Base-by-base conservation (phyloP, 2,888 invertebrate genomes). In the Hofmannophila pseudospretella region DNA sequence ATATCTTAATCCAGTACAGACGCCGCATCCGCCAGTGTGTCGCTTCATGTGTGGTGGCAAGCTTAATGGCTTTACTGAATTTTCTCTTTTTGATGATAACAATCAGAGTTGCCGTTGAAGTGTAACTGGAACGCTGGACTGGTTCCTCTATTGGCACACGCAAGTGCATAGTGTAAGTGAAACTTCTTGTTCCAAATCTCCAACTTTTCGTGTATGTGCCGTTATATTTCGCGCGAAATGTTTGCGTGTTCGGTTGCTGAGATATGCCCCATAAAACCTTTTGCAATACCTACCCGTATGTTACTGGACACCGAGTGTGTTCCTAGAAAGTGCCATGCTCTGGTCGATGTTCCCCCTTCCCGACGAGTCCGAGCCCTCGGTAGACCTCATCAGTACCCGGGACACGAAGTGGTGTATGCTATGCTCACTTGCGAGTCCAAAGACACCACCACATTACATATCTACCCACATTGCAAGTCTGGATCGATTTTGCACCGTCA, bases 401-500 rank as follows among this genome's bases (percentile, higher is more conserved):
- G 67, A 70, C 73, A 65, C 62, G 56, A 67, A 67, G 68, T 68
- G 71, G 65, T 69, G 59, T 62, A 71, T 67, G 67, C 68, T 68
- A 67, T 68, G 70, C 62, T 67, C 71, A 74, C 72, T 70, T 68
- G 68, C 72, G 66, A 65, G 60, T 68, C 70, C 67, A 63, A 35
- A 32, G 22, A 34, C 37, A 41, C 34, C 37, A 41, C 34, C 20
- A 64, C 46, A 72, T 64, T 70, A 67, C 57, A 75, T 60, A 69
- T n/a, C n/a, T 65, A 60, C 52, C 59, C 51, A 75, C 73, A 77
- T 66, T 74, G 75, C 79, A 78, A 78, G 71, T 75, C 69, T 71
- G 71, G 80, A 82, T 86, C 88, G 89, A 90, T 90, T 89, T 90
- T 90, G 90, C 90, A 89, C 90, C 89, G 88, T 85, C 77, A 84